Evolutionary conservation across 2,888 invertebrate genomes (phyloP).

Genomic region (Drosophila atroscutellata): DNA sequence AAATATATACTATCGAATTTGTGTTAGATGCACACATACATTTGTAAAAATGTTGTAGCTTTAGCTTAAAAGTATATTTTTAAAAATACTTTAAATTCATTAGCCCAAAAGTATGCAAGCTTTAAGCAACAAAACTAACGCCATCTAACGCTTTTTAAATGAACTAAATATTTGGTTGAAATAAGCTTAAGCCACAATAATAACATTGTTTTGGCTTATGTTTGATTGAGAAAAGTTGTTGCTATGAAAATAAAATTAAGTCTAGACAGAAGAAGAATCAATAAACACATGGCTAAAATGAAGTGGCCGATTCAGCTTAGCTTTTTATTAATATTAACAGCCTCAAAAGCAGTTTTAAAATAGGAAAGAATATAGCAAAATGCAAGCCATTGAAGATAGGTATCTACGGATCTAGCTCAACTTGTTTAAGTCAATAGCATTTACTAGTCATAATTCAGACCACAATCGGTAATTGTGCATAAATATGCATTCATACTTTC

Average conservation of each 20-base stretch:
- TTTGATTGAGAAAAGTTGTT: not conserved
- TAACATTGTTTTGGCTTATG: not conserved
- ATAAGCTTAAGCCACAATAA: too few species aligned
- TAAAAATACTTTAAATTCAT: not conserved
- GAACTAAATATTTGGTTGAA: not conserved
- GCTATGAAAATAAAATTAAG: not conserved
- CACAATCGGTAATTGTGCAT: constrained; percentile 4
- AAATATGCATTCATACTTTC: constrained; percentile 13
- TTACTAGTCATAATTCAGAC: not conserved
- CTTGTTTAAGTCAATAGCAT: not conserved
- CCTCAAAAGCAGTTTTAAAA: not conserved
- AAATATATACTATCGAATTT: not conserved
- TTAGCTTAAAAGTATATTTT: constrained; percentile 31
- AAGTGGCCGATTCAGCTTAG: not conserved
- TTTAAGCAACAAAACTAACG: constrained; percentile 6
- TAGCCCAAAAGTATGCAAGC: constrained; percentile 44
- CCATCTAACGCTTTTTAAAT: constrained; percentile 21
- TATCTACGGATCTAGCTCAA: not conserved
- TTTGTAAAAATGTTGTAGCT: not conserved
- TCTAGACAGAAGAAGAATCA: not conserved
- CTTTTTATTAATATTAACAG: not conserved
- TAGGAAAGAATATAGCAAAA: not conserved
- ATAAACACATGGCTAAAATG: not conserved
- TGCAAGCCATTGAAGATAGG: not conserved
- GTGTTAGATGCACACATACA: not conserved